phyloP scores from a whole-genome alignment of 2,113 vertebrate species.

The Syngnathus floridae region DNA sequence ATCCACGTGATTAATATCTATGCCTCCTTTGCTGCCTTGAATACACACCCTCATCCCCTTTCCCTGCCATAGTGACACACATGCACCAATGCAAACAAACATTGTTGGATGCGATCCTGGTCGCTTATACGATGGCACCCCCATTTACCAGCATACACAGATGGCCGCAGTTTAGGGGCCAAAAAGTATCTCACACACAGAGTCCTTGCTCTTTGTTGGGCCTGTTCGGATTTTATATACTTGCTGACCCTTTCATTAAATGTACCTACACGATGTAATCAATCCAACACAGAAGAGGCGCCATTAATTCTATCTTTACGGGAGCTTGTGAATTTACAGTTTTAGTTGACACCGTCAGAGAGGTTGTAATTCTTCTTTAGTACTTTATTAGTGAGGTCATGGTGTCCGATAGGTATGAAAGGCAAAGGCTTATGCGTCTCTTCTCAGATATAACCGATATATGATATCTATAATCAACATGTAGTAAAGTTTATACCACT shows the following conservation, averaged over 20 bases:
- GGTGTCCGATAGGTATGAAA: slow-evolving; percentile 1
- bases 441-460: not conserved
- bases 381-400: slow-evolving; percentile 3
- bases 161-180: slow-evolving; percentile 28
- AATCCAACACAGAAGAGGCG: slow-evolving; percentile 1
- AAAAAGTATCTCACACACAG: slow-evolving; percentile 2
- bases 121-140: slow-evolving; percentile 23
- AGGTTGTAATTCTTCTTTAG: slow-evolving; percentile 8
- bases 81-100: slow-evolving; percentile 51
- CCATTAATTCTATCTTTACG: slow-evolving; percentile 4
- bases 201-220: slow-evolving; percentile 8
- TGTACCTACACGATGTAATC: slow-evolving; percentile 7
- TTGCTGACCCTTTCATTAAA: slow-evolving; percentile 5
- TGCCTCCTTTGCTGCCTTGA: slow-evolving; percentile 49
- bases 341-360: slow-evolving; percentile 5
- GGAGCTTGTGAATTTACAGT: slow-evolving; percentile 4
- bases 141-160: slow-evolving; percentile 36
- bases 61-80: slow-evolving; percentile 17
- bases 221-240: not conserved
- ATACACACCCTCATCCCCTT: slow-evolving; percentile 22
- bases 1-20: slow-evolving; percentile 76
- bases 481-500: not conserved
- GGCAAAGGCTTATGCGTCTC: not conserved
- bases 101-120: slow-evolving; percentile 37
- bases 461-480: not conserved